Evolutionary conservation across 2,888 invertebrate species (phyloP).

Genomic region (Ophioninae sp.): DNA sequence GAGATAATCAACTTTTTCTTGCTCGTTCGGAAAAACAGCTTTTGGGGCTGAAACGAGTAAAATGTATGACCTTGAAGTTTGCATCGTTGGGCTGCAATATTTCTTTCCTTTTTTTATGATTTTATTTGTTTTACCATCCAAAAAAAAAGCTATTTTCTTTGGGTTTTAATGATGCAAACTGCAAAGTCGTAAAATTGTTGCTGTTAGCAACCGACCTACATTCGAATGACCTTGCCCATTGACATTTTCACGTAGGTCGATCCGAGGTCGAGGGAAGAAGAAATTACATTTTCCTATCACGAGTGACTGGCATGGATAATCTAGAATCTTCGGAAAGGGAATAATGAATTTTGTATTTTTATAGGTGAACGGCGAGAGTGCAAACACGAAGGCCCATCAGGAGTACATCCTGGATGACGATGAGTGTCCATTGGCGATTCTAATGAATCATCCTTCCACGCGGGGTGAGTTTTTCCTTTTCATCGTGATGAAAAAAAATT

Average conservation of each 20-base stretch:
- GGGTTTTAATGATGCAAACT: no score
- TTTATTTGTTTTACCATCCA: no score
- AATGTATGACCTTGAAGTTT: no score
- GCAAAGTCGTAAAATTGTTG: not conserved
- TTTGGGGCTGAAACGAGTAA: no score
- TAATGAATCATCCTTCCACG: constrained; percentile 93
- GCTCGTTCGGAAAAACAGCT: no score
- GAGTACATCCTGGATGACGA: constrained; percentile 98
- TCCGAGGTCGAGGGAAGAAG: not conserved
- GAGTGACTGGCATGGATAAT: not conserved
- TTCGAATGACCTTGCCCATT: not conserved
- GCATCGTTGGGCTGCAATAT: no score
- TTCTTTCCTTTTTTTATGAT: no score
- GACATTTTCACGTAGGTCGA: not conserved
- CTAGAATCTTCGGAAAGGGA: not conserved
- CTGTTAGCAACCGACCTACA: not conserved
- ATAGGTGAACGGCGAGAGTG: constrained; percentile 81
- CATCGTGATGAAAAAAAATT: not conserved
- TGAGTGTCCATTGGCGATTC: constrained; percentile 97
- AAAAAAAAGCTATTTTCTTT: no score
- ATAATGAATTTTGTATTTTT: constrained; percentile 11
- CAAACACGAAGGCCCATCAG: constrained; percentile 85
- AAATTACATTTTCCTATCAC: not conserved
- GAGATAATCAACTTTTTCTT: constrained; percentile 29
- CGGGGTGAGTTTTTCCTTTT: constrained; percentile 85